Conservation (phyloP, 2,797 vertebrate genomes). For the Cyclura pinguis region DNA sequence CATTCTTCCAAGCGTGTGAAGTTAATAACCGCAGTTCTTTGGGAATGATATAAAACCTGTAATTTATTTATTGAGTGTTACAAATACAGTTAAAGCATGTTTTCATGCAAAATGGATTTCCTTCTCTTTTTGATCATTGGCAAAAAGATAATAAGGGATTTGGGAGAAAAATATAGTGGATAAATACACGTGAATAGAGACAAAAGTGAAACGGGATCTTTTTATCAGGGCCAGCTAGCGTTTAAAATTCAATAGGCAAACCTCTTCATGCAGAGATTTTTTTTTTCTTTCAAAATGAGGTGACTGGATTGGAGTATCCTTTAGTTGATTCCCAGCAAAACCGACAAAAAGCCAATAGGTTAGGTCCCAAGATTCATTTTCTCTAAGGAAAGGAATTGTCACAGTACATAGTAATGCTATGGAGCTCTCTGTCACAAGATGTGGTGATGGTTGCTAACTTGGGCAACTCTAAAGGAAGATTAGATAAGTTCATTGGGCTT, state of each 20-base stretch:
- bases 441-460: too few species aligned
- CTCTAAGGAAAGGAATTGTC: neutral
- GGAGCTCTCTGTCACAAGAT: neutral
- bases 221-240: neutral
- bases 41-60: slow-evolving; percentile 84
- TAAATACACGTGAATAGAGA: slow-evolving; percentile 40
- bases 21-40: slow-evolving; percentile 83
- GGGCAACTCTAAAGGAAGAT: too few species aligned
- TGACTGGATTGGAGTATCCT: too few species aligned
- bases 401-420: too few species aligned
- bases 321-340: neutral
- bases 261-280: neutral
- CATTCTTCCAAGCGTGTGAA: slow-evolving; percentile 83
- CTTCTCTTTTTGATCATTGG: slow-evolving; percentile 71
- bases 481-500: too few species aligned
- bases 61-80: slow-evolving; percentile 85
- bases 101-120: slow-evolving; percentile 79
- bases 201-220: neutral
- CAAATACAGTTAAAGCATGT: slow-evolving; percentile 82
- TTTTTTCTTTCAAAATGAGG: neutral
- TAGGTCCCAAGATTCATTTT: neutral
- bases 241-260: neutral
- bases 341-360: neutral
- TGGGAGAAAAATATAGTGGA: slow-evolving; percentile 26
- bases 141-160: slow-evolving; percentile 51